Conservation (phyloP, 2,888 invertebrate genomes). For the Protophormia terraenovae region DNA sequence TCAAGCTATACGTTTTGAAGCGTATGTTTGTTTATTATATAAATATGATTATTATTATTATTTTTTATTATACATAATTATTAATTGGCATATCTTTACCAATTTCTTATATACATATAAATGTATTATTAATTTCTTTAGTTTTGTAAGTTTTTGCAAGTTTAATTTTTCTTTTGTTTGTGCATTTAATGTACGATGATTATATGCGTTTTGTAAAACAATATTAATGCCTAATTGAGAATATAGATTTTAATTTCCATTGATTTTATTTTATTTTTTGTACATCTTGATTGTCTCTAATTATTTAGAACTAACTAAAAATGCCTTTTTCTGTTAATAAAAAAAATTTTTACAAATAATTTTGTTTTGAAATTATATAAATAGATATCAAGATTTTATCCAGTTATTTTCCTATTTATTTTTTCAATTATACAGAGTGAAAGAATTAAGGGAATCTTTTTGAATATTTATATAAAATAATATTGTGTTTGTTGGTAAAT, state of each 20-base stretch:
- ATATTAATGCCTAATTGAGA: background rate
- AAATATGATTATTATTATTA: background rate
- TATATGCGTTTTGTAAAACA: constrained; percentile 33
- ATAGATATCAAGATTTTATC: constrained; percentile 7
- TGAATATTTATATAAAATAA: too few species aligned
- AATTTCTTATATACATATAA: constrained; percentile 11
- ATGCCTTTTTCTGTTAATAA: background rate
- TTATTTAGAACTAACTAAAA: background rate
- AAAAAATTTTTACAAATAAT: background rate
- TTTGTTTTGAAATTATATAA: background rate
- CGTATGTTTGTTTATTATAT: constrained; percentile 31
- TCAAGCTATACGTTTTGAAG: constrained; percentile 21
- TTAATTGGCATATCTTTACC: constrained; percentile 16
- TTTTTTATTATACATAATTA: background rate
- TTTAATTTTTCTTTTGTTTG: constrained; percentile 25
- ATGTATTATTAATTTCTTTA: constrained; percentile 13
- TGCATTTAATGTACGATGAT: constrained; percentile 58
- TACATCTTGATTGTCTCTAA: constrained; percentile 14
- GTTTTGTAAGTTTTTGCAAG: constrained; percentile 22
- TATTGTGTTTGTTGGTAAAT: too few species aligned
- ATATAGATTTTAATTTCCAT: constrained; percentile 20
- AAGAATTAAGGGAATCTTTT: too few species aligned
- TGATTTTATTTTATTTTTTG: background rate
- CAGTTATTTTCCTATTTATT: constrained; percentile 23
- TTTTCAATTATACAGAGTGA: too few species aligned